A percentile compares a stretch with the other conserved stretches of the same genome.
Conservation (phyloP, 2,113 vertebrate species). For the Marmota monax region DNA sequence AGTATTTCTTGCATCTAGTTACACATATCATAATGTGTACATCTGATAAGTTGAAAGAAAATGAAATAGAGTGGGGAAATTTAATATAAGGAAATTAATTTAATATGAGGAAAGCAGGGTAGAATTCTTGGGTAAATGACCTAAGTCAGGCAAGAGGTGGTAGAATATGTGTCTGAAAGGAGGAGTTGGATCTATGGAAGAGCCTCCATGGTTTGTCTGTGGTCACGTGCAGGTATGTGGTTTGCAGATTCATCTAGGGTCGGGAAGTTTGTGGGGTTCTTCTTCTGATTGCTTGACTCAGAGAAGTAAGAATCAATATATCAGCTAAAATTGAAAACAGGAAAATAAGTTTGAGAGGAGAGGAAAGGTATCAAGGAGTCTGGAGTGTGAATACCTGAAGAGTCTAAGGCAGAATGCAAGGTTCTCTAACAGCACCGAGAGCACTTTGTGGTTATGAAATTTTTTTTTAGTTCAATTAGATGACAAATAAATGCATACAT, state of each 20-base stretch:
- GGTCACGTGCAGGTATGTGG: background rate
- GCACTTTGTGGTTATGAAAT: background rate
- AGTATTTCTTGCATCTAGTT: background rate
- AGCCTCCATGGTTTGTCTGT: background rate
- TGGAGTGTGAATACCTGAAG: background rate
- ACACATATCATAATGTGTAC: too few relatives aligned
- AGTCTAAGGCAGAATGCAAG: background rate
- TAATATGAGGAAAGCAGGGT: background rate
- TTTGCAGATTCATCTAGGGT: fast-evolving
- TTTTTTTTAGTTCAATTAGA: background rate
- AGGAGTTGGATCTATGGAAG: too few relatives aligned
- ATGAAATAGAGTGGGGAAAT: background rate
- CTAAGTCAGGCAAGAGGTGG: background rate
- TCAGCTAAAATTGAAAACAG: background rate
- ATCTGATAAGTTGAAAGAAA: background rate
- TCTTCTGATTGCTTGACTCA: background rate
- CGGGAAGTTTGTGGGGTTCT: background rate
- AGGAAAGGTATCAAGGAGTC: background rate
- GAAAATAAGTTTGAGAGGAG: background rate
- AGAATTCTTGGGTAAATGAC: background rate
- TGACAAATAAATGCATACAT: background rate
- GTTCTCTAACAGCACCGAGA: background rate
- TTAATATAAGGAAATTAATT: background rate
- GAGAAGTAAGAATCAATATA: background rate
- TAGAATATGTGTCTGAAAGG: background rate